Percentiles rank a stretch among this genome's conserved stretches.
These are phyloP conservation scores for Schizaphis graminum DNA, from an alignment of 2,888 invertebrate genomes.

Conservation along the genomic window DNA sequence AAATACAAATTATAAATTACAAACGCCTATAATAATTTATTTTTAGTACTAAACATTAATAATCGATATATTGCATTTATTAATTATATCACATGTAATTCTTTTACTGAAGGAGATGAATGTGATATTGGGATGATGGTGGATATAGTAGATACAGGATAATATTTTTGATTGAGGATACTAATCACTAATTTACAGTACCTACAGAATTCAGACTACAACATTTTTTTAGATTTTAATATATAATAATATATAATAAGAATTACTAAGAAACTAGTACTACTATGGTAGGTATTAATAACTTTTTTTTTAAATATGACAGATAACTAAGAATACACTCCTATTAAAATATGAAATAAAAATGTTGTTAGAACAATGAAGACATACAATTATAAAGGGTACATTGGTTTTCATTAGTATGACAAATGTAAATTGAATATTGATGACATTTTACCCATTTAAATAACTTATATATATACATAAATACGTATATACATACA, in stretches of 20 bases:
- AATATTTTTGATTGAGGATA: background rate
- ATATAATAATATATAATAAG: background rate
- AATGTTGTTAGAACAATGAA: background rate
- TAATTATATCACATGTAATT: background rate
- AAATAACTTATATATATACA: background rate
- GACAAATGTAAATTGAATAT: background rate
- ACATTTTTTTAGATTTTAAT: background rate
- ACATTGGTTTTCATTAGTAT: background rate
- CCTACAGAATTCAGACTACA: background rate
- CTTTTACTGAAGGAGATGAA: background rate
- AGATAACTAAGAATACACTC: background rate
- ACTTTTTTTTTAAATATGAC: background rate
- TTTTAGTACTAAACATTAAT: background rate
- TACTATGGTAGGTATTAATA: background rate
- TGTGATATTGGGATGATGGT: background rate
- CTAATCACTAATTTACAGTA: background rate
- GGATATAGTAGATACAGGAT: background rate
- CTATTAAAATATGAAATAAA: background rate
- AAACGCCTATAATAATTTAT: background rate
- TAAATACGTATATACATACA: too few relatives aligned
- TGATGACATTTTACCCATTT: background rate
- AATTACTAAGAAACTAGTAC: background rate
- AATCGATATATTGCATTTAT: background rate
- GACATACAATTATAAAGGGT: background rate
- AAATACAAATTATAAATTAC: background rate